Evolutionary conservation across 2,888 invertebrate genomes (phyloP).

Genomic region (Stenchaetothrips biformis): DNA sequence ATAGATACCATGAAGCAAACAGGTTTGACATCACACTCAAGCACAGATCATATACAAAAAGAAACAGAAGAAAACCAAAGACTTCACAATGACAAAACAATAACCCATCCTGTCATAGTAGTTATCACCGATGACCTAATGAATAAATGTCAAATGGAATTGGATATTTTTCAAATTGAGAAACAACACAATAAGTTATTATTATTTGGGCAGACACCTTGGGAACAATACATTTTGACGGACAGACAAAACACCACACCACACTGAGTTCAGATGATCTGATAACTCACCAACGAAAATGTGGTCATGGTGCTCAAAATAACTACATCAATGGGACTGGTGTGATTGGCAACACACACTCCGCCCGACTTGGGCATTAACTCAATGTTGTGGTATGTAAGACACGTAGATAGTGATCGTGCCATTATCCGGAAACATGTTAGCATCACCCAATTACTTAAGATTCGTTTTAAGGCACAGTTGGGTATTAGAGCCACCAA

Average conservation of each 20-base stretch:
- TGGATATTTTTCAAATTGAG: too few relatives aligned
- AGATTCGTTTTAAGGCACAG: slow-evolving; percentile 56
- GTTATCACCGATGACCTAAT: slow-evolving; percentile 13
- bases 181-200: too few relatives aligned
- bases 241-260: not conserved
- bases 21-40: slow-evolving; percentile 27
- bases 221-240: not conserved
- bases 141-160: too few relatives aligned
- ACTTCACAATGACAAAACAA: slow-evolving; percentile 16
- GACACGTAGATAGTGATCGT: slow-evolving; percentile 65
- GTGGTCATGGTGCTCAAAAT: slow-evolving; percentile 79
- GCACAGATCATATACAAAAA: slow-evolving; percentile 13
- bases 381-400: slow-evolving; percentile 66
- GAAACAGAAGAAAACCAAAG: slow-evolving; percentile 22
- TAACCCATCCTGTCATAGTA: slow-evolving; percentile 32
- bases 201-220: too few relatives aligned
- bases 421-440: slow-evolving; percentile 73
- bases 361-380: slow-evolving; percentile 73
- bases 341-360: slow-evolving; percentile 96
- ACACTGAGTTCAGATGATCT: not conserved
- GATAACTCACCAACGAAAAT: slow-evolving; percentile 72
- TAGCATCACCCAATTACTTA: slow-evolving; percentile 63
- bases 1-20: slow-evolving; percentile 31
- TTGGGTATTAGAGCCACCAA: slow-evolving; percentile 65
- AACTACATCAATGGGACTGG: slow-evolving; percentile 86